Conservation (phyloP, 2,888 invertebrate genomes). For the Eurytoma californica region DNA sequence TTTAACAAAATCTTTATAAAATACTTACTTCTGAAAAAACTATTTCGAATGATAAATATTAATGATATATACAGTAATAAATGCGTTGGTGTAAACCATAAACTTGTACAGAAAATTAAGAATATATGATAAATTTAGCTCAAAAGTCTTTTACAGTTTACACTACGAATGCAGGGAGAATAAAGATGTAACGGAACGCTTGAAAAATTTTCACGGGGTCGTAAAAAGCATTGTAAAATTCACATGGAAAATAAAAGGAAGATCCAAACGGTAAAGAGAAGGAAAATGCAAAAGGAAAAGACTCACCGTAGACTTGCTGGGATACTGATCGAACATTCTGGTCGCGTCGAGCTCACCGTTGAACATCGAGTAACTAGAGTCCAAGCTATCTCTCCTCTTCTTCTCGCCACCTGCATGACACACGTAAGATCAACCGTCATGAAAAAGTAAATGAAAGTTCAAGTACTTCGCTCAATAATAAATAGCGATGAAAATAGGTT, state of each 20-base stretch:
- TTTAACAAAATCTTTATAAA: neutral
- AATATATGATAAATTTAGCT: no score
- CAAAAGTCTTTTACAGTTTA: neutral
- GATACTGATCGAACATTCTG: conserved; percentile 82
- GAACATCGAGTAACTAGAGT: conserved; percentile 80
- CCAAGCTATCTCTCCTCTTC: conserved; percentile 77
- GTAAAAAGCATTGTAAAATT: conserved; percentile 27
- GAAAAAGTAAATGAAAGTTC: neutral
- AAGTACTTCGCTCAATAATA: neutral
- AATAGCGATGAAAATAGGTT: neutral
- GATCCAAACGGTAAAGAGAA: neutral
- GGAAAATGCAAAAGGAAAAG: neutral
- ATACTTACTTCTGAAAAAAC: no score
- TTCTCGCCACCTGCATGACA: conserved; percentile 67
- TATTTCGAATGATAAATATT: no score
- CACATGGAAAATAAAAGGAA: conserved; percentile 27
- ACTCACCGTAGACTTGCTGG: conserved; percentile 78
- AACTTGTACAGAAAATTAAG: no score
- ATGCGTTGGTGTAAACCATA: no score
- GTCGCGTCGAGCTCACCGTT: conserved; percentile 78
- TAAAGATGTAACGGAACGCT: no score
- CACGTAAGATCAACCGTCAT: conserved; percentile 16
- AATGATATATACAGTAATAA: no score
- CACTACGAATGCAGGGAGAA: neutral
- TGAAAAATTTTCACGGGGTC: conserved; percentile 14